Evolutionary conservation across 2,113 vertebrate genomes (phyloP).

Genomic region (Lamprotornis superbus): DNA sequence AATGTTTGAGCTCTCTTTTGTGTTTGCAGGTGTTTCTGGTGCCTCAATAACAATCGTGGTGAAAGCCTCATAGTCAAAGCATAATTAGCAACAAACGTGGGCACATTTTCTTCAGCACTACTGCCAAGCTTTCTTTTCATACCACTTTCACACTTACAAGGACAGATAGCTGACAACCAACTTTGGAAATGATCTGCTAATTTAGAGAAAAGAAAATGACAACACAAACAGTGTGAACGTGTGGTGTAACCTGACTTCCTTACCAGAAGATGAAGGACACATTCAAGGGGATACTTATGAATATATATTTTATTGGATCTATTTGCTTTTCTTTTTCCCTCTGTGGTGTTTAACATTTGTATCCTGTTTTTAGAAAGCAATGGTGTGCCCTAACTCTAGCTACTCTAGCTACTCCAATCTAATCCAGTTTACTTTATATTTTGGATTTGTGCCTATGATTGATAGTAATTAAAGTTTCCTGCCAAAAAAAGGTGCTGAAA

Average conservation of each 20-base stretch:
- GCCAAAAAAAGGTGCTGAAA: slow-evolving; percentile 1
- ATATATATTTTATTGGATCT: not conserved
- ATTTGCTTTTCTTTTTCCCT: not conserved
- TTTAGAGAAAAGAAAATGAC: not conserved
- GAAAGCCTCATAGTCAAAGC: not conserved
- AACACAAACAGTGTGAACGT: not conserved
- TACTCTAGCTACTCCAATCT: not conserved
- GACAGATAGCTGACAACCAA: not conserved
- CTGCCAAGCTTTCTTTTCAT: not conserved
- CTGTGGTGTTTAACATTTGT: not conserved
- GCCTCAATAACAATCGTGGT: not conserved
- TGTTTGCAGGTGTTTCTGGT: not conserved
- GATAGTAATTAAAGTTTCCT: not conserved
- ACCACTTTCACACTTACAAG: not conserved
- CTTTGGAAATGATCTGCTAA: not conserved
- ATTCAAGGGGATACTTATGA: not conserved
- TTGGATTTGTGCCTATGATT: not conserved
- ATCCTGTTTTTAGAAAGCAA: not conserved
- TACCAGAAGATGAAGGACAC: not conserved
- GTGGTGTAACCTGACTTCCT: not conserved
- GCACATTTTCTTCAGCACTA: not conserved
- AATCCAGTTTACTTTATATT: not conserved
- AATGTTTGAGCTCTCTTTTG: not conserved
- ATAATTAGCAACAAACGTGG: not conserved
- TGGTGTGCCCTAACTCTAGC: not conserved